Evolutionary conservation across 2,797 vertebrate genomes (phyloP).

Genomic region (Peromyscus nudipes): DNA sequence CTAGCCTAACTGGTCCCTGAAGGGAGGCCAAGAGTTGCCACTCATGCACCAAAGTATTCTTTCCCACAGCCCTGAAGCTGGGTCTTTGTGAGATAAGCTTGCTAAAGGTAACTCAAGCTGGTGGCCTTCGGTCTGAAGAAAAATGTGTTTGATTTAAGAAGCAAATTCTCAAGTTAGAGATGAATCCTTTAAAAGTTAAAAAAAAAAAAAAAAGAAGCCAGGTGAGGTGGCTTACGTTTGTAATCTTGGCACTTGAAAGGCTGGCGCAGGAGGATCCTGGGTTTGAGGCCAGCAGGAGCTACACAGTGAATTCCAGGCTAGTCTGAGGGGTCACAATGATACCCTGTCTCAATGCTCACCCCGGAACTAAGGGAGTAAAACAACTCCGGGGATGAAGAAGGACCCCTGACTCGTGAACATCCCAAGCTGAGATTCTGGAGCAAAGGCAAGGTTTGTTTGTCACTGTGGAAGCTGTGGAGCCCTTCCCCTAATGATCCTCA

Average conservation of each 20-base stretch:
- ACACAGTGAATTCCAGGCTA: background rate
- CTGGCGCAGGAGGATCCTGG: background rate
- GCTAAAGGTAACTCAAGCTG: background rate
- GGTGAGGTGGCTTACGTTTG: background rate
- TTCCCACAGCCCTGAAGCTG: background rate
- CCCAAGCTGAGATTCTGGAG: background rate
- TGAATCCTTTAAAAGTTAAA: background rate
- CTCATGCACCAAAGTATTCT: background rate
- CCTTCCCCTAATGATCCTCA: background rate
- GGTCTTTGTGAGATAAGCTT: background rate
- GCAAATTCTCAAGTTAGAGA: background rate
- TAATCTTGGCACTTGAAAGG: background rate
- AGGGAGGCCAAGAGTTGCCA: background rate
- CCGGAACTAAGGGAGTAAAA: background rate
- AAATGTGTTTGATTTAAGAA: background rate
- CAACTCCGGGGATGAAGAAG: background rate
- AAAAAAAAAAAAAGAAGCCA: background rate
- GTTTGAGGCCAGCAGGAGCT: background rate
- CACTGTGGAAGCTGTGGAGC: background rate
- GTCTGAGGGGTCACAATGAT: background rate
- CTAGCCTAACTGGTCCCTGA: background rate
- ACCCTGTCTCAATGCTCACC: background rate
- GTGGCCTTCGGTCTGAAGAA: background rate
- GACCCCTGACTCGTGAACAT: background rate
- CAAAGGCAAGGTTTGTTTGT: background rate